Conservation (phyloP, 1,140 invertebrate genomes). For the Belonocnema kinseyi region DNA sequence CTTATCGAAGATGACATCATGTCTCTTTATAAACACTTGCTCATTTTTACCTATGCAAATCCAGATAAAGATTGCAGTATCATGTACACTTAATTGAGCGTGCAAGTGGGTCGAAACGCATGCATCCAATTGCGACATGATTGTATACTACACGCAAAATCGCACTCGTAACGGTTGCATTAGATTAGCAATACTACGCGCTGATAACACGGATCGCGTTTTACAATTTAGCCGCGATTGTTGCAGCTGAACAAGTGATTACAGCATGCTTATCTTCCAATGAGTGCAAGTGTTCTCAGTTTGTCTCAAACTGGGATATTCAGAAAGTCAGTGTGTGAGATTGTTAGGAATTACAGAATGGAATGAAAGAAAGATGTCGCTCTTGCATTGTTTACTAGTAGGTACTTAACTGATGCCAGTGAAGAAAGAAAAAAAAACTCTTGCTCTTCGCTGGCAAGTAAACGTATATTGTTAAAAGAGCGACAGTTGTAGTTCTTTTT, state of each 20-base stretch:
- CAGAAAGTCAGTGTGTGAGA: neutral
- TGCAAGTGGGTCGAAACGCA: no score
- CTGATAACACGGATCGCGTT: constrained; percentile 1
- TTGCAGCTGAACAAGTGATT: constrained; percentile 2
- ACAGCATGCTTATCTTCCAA: constrained; percentile 17
- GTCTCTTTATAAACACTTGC: no score
- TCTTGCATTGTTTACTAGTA: constrained; percentile 12
- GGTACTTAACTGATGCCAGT: constrained; percentile 16
- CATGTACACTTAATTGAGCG: no score
- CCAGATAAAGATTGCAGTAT: no score
- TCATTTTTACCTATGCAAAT: no score
- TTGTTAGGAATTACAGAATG: constrained; percentile 14
- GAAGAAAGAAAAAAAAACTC: constrained; percentile 18
- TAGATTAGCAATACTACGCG: neutral
- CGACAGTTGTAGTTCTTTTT: neutral
- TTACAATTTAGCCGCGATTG: neutral
- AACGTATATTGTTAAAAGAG: neutral
- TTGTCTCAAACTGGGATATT: neutral
- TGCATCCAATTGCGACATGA: no score
- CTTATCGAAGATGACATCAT: no score
- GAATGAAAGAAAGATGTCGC: constrained; percentile 20
- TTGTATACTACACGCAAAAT: no score
- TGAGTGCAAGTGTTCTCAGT: constrained; percentile 9
- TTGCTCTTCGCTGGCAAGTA: constrained; percentile 4
- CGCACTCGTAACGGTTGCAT: neutral